Base-by-base conservation (phyloP, 1,140 invertebrate species). In the Pollicipes pollicipes region DNA sequence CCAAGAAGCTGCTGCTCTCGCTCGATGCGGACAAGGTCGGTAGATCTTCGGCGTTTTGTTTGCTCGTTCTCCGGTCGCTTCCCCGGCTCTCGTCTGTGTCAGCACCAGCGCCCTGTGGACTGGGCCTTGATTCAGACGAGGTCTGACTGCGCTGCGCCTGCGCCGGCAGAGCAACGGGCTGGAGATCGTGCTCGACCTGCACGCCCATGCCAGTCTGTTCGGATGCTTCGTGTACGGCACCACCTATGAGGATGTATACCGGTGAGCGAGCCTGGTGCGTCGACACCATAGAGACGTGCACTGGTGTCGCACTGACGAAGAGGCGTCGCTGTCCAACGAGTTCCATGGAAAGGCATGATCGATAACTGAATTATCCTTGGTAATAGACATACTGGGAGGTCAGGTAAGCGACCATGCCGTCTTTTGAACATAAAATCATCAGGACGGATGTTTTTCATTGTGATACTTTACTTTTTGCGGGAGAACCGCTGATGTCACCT, bases 211-310 rank as follows among this genome's bases (percentile, higher is more conserved):
- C 1, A 95, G 89, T 73, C 84, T 95, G 66, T 89, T 90, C 76
- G 95, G 96, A 27, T 88, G 91, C 58, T 98, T 98, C 81, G 87
- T 98, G 72, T 94, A 95, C 77, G 96, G 96, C 13, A 98, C 97
- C 80, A 90, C 91, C 0, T 97, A 94, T 76, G 94, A 97, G 74
- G 93, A 98, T 78, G 90, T 93, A 13, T 91, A 91, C 79, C 87
- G 89, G 88, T 90, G 79, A 75, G 73, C 28, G 3, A 66, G 27
- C 28, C n/a, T 29, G 64, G 17, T 28, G n/a, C 6, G 21, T 64
- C 10, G 24, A 64, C 27, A n/a, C 8, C 63, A n/a, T 27, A 64
- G 24, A 21, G 6, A 64, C 6, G 21, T 64, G 35, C 17, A 35
- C 17, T 35, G 35, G 6, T 35, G 35, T 35, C 35, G 35, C 35